Conservation (phyloP, 2,113 vertebrate genomes). For the Cyprinus carpio region DNA sequence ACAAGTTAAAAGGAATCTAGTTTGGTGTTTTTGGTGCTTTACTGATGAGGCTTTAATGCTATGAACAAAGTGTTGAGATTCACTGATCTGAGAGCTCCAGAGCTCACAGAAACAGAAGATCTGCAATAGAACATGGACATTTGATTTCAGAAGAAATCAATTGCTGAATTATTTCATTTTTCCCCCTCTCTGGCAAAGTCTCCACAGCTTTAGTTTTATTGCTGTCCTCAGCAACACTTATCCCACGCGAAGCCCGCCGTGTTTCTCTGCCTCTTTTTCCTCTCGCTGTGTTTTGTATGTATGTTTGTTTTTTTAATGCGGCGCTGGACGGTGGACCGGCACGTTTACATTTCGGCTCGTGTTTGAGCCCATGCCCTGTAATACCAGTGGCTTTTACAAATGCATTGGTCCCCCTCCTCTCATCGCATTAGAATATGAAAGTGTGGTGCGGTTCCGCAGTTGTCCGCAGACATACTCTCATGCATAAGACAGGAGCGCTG, state of each 20-base stretch:
- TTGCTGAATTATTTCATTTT: not conserved
- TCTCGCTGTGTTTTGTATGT: conserved; percentile 69
- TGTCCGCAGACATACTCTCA: conserved; percentile 86
- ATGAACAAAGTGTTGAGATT: not conserved
- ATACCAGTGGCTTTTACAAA: conserved; percentile 97
- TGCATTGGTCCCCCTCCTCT: conserved; percentile 85
- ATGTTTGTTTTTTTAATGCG: conserved; percentile 64
- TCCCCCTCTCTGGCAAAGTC: conserved; percentile 58
- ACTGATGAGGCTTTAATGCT: not conserved
- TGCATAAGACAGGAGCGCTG: conserved; percentile 94
- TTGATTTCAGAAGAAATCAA: conserved; percentile 19
- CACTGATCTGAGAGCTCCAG: not conserved
- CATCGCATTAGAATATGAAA: conserved; percentile 99
- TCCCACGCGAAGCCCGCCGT: conserved; percentile 89
- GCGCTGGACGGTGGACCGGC: conserved; percentile 85
- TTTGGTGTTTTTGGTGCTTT: not conserved
- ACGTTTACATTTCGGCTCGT: conserved; percentile 84
- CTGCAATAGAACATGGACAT: conserved; percentile 10
- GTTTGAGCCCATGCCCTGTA: conserved; percentile 94
- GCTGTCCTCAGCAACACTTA: conserved; percentile 96
- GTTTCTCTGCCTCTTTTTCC: conserved; percentile 57
- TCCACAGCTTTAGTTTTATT: conserved; percentile 86
- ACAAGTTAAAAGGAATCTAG: not conserved
- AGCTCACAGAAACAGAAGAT: conserved; percentile 2
- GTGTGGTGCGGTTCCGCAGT: conserved; percentile 92